Evolutionary conservation across 2,888 invertebrate species (phyloP).

Genomic region (Drosophila quinaria): DNA sequence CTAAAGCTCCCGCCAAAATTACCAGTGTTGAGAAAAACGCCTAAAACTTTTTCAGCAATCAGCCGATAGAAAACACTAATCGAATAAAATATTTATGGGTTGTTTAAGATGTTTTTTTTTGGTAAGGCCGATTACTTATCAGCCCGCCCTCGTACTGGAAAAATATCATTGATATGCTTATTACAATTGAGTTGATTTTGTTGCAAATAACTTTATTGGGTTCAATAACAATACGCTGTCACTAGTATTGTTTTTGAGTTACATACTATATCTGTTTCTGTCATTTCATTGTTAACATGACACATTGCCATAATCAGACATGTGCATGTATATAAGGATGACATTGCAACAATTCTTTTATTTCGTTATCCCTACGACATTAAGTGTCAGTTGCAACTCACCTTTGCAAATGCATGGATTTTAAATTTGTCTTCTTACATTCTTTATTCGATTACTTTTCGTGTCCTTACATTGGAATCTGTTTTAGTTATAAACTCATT

Average conservation of each 20-base stretch:
- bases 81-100: too few species aligned
- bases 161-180: not conserved
- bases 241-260: not conserved
- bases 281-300: conserved; percentile 14
- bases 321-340: not conserved
- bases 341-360: not conserved
- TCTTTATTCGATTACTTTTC: conserved; percentile 12
- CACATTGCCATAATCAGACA: conserved; percentile 5
- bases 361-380: not conserved
- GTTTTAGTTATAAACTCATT: not conserved
- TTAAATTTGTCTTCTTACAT: conserved; percentile 27
- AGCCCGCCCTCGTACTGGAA: too few species aligned
- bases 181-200: not conserved
- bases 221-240: not conserved
- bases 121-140: too few species aligned
- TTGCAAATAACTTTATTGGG: not conserved
- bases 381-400: not conserved
- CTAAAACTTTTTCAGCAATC: too few species aligned
- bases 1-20: too few species aligned
- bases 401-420: conserved; percentile 1
- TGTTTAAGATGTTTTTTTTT: too few species aligned
- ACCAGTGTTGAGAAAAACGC: too few species aligned
- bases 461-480: not conserved
- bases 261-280: not conserved
- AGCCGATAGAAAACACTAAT: too few species aligned